Conservation (phyloP, 2,797 vertebrate species). For the Diceros bicornis region DNA sequence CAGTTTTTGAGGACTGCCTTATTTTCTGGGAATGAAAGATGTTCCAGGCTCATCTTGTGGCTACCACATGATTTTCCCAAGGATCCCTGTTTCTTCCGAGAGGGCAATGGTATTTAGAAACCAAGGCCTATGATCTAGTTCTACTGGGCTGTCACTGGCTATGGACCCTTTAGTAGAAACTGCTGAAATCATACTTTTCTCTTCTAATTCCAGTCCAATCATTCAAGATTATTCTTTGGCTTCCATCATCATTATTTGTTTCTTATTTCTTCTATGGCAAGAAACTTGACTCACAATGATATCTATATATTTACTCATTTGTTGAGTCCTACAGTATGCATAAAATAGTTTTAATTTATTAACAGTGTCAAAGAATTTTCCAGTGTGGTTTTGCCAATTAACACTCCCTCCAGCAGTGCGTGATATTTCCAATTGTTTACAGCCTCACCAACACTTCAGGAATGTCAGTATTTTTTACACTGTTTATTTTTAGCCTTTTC, state of each 20-base stretch:
- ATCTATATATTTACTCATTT: slow-evolving; percentile 1
- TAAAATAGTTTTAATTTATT: background rate
- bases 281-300: background rate
- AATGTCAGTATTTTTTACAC: background rate
- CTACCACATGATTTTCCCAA: background rate
- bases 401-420: background rate
- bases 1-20: too few relatives aligned
- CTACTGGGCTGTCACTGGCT: background rate
- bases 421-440: background rate
- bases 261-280: background rate
- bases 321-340: background rate
- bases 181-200: background rate
- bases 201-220: background rate
- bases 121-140: background rate
- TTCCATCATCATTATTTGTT: background rate
- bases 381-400: background rate
- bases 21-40: background rate
- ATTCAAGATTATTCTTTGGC: background rate
- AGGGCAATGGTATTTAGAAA: slow-evolving; percentile 13
- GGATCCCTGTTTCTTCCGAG: background rate
- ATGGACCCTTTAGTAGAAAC: background rate
- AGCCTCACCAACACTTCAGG: background rate
- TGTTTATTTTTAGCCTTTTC: background rate
- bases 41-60: background rate
- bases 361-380: slow-evolving; percentile 16